Evolutionary conservation across 2,797 vertebrate species (phyloP), one percentile per base, ranked within the genome.

Genomic region (Myoxocephalus aenaeus): DNA sequence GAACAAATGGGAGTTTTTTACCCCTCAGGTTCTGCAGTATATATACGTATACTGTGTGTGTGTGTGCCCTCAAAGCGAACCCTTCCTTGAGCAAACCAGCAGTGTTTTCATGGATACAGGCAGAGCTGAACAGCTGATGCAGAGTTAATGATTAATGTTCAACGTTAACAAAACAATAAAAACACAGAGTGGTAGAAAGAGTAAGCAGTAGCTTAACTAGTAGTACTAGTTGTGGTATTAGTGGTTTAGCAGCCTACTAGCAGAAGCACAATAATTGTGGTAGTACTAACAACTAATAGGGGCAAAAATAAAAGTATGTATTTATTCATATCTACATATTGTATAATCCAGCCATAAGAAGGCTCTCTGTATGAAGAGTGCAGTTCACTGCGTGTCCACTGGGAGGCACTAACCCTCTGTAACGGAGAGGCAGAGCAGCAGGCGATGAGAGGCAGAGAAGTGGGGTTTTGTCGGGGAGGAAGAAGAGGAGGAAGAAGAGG

Each of bases 391-490:
- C 65, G 1, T 18, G 34, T 68, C 90, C 92, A 88, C 90, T 83
- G 85, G 93, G 93, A 81, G 92, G 90, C 84, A 62, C 81, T 81
- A 36, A 65, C 40, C 83, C 83, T 78, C 87, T 75, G 78, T 27
- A 14, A 7, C 65, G 62, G 36, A 67, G 64, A 1, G 62, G 0
- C 14, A 36, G 61, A 62, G 22, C 44, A 72, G 76, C 82, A 50
- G 72, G 18, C 3, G 57, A 53, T 0, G 3, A 77, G 68, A 83
- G 65, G 62, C 38, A n/a, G 18, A 83, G 13, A 75, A 81, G 75
- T 61, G 85, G 40, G 13, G 11, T 82, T 86, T 80, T 78, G 80
- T 90, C 88, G 83, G 1, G 46, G 46, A 48, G 7, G 42, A 44
- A 17, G 44, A 46, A 4, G 44, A 46, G 15, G 44, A 46, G 15